Conservation (phyloP, 2,888 invertebrate genomes). For the Bugulina stolonifera region DNA sequence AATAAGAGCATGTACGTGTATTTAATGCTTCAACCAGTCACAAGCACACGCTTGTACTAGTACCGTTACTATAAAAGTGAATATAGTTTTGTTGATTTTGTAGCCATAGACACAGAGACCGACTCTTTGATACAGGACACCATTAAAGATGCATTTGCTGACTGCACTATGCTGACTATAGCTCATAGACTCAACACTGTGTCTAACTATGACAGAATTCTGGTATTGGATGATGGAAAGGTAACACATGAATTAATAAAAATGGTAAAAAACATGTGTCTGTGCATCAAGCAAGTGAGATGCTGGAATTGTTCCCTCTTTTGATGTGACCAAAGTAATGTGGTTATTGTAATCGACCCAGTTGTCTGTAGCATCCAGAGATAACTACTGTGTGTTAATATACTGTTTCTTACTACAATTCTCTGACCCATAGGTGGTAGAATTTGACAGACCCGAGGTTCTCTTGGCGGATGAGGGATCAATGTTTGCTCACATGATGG, state of each 20-base stretch:
- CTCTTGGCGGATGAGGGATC: background rate
- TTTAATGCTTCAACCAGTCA: too few species aligned
- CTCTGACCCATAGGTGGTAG: background rate
- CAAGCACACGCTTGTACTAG: background rate
- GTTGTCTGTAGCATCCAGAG: too few species aligned
- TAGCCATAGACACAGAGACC: conserved; percentile 59
- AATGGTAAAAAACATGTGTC: too few species aligned
- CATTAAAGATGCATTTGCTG: conserved; percentile 56
- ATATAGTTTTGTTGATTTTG: background rate
- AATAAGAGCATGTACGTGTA: too few species aligned
- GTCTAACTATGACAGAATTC: conserved; percentile 56
- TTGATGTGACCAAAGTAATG: background rate
- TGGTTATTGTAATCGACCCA: background rate
- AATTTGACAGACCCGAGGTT: background rate
- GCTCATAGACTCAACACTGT: conserved; percentile 60
- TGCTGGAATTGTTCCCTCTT: too few species aligned
- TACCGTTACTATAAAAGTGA: background rate
- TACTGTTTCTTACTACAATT: background rate
- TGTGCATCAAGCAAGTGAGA: too few species aligned
- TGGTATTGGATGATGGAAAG: conserved; percentile 59
- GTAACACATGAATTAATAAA: too few species aligned
- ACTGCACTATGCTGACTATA: conserved; percentile 60
- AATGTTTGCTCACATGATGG: background rate
- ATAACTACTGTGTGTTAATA: too few species aligned
- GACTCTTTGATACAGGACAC: conserved; percentile 58